Evolutionary conservation across 2,113 vertebrate genomes (phyloP), one percentile per base, ranked within the genome.

Genomic region (Archilochus colubris): DNA sequence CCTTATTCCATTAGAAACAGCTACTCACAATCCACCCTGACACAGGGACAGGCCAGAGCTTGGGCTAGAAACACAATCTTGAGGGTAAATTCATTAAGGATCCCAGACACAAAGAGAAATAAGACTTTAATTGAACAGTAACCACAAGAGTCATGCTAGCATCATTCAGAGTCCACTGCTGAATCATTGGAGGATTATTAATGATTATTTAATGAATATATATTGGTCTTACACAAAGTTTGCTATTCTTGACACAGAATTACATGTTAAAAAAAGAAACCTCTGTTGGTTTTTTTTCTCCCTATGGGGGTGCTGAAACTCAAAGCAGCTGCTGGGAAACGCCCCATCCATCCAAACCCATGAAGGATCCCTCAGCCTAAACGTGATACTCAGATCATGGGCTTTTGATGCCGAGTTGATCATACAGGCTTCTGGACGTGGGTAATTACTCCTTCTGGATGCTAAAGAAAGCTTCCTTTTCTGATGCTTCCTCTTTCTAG

Each of bases 371-470:
- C 51, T 30, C 5, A 33, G 20, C 43, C 28, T 40, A 17, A 55
- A 14, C 4, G 15, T 21, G 44, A 51, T 33, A 16, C 14, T 77
- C 38, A 36, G 17, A 50, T 3, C 0, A 0, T 24, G 28, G 1
- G 9, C 11, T 38, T 69, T 63, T 33, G 70, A 58, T 28, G 43
- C 30, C 0, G 0, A 24, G 14, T 19, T 28, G 20, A 12, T 40
- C 20, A 1, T 15, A 36, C 8, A 0, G 3, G 4, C 31, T 70
- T 80, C 79, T 77, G 24, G 64, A 24, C 7, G 20, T 7, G 10
- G 36, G 40, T 16, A 63, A 68, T 63, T 31, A 57, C 14, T 51
- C 30, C 21, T 59, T 79, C n/a, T 2, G 62, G 22, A 28, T 38
- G 36, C 36, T 59, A 83, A 58, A 40, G 25, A 25, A 27, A 16